phyloP scores from a whole-genome alignment of 1,140 invertebrate genomes.

The Calliphora vicina region DNA sequence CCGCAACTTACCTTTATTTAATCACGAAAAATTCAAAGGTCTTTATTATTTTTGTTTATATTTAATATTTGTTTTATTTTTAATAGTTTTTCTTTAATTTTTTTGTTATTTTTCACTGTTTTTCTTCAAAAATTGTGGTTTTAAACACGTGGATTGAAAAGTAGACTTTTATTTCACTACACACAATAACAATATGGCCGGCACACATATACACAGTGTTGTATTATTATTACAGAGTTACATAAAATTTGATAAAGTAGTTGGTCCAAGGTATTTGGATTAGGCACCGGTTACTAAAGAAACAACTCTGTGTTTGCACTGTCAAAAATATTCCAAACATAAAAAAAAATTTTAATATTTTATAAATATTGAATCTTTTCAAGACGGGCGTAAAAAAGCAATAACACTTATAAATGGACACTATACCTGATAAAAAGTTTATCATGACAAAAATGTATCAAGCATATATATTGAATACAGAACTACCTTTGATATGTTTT shows the following conservation, averaged over 20 bases:
- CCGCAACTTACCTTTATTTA: conserved; percentile 38
- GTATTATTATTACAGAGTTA: not conserved
- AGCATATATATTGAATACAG: no score
- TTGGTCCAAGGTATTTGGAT: no score
- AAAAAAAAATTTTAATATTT: no score
- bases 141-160: conserved; percentile 60
- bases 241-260: not conserved
- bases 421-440: no score
- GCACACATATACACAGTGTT: conserved; percentile 41
- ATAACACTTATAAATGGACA: no score
- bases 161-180: conserved; percentile 47
- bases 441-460: no score
- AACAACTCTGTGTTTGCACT: no score
- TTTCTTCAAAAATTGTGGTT: conserved; percentile 42
- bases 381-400: no score
- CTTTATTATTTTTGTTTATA: not conserved
- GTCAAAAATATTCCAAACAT: no score
- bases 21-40: conserved; percentile 33
- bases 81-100: conserved; percentile 36
- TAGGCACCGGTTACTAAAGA: not conserved
- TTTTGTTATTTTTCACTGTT: conserved; percentile 41
- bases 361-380: no score
- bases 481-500: no score
- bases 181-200: conserved; percentile 63
- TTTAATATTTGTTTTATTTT: conserved; percentile 39